Evolutionary conservation across 2,113 vertebrate genomes (phyloP).

Genomic region (Neogobius melanostomus): DNA sequence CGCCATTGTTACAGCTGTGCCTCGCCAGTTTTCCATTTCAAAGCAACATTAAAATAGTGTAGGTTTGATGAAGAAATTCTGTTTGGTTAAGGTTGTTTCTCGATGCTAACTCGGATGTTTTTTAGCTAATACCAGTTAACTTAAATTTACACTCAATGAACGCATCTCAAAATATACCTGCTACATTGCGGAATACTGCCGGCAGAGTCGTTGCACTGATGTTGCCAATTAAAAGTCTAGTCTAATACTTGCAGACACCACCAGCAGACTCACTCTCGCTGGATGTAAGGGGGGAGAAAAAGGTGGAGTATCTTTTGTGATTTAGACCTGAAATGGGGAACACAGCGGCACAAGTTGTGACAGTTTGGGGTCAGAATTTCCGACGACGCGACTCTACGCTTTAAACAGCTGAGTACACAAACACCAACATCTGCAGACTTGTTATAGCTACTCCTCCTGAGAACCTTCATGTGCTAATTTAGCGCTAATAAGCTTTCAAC

Average conservation of each 20-base stretch:
- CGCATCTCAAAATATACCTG: not conserved
- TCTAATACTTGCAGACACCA: not conserved
- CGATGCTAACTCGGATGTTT: too few species aligned
- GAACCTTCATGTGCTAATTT: constrained; percentile 42
- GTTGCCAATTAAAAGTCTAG: not conserved
- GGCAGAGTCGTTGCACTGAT: not conserved
- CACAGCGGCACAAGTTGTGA: constrained; percentile 32
- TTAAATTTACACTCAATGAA: not conserved
- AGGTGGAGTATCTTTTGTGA: constrained; percentile 12
- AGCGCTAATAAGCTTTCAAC: constrained; percentile 29
- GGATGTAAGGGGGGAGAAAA: not conserved
- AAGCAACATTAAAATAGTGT: not conserved
- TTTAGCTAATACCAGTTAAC: not conserved
- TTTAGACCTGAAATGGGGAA: constrained; percentile 24
- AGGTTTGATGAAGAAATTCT: not conserved
- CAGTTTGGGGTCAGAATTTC: constrained; percentile 56
- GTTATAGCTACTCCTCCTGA: constrained; percentile 9
- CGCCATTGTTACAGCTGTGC: not conserved
- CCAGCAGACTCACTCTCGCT: not conserved
- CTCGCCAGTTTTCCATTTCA: not conserved
- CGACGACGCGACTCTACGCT: constrained; percentile 12
- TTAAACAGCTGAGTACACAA: constrained; percentile 37
- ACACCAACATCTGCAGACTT: constrained; percentile 34
- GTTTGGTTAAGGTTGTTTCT: too few species aligned
- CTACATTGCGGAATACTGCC: not conserved